Percentiles rank a stretch among this genome's conserved stretches.
These are phyloP conservation scores for sheep (Ovis aries) DNA, from an alignment of 2,113 vertebrate genomes.

Conservation along the genomic window ARS-UI_Ramb_v3.0 NC_056080.1:120293501-120294000, in stretches of 20 bases:
- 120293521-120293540: not conserved
- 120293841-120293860: not conserved
- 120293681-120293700: not conserved
- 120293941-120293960: slow-evolving; percentile 22
- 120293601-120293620: not conserved
- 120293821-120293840: not conserved
- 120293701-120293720: not conserved
- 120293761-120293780: not conserved
- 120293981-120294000: not conserved
- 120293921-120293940: not conserved
- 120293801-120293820: not conserved
- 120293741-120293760: not conserved
- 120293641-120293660: not conserved
- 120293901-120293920: not conserved
- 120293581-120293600: not conserved
- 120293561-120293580: not conserved
- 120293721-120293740: not conserved
- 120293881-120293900: not conserved
- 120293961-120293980: not conserved
- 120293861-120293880: slow-evolving; percentile 8
- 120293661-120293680: not conserved
- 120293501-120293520: not conserved
- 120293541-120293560: not conserved
- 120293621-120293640: not conserved
- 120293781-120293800: not conserved